Evolutionary conservation across 2,797 vertebrate species (phyloP).

Genomic region (Psittacula echo): DNA sequence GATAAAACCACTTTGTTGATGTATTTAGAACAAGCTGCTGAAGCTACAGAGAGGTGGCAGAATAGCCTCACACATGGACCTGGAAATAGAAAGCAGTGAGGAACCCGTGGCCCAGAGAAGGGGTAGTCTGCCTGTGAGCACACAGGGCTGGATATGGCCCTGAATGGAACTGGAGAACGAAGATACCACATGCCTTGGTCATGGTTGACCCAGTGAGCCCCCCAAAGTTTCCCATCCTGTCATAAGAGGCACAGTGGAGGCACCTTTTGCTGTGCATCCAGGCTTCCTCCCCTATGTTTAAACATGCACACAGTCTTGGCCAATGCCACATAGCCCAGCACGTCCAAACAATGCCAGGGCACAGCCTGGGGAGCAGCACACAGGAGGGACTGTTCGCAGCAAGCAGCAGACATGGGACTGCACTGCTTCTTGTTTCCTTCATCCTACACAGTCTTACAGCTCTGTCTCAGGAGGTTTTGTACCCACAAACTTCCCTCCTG

Average conservation of each 20-base stretch:
- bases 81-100: neutral
- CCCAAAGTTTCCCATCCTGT: neutral
- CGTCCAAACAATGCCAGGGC: too few relatives aligned
- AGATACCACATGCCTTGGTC: neutral
- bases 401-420: neutral
- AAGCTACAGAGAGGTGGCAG: conserved; percentile 47
- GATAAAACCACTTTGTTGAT: neutral
- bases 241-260: too few relatives aligned
- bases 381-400: neutral
- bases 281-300: neutral
- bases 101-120: neutral
- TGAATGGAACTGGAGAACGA: neutral
- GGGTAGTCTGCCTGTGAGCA: neutral
- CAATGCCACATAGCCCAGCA: neutral
- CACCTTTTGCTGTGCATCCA: neutral
- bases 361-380: neutral
- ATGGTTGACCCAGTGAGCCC: fast-evolving
- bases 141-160: fast-evolving
- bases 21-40: neutral
- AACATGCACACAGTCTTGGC: neutral
- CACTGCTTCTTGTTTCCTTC: neutral
- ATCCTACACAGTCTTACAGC: neutral
- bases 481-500: neutral
- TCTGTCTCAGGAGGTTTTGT: neutral
- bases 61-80: conserved; percentile 1